phyloP scores from a whole-genome alignment of 2,888 invertebrate genomes.

The Parnassius apollo region DNA sequence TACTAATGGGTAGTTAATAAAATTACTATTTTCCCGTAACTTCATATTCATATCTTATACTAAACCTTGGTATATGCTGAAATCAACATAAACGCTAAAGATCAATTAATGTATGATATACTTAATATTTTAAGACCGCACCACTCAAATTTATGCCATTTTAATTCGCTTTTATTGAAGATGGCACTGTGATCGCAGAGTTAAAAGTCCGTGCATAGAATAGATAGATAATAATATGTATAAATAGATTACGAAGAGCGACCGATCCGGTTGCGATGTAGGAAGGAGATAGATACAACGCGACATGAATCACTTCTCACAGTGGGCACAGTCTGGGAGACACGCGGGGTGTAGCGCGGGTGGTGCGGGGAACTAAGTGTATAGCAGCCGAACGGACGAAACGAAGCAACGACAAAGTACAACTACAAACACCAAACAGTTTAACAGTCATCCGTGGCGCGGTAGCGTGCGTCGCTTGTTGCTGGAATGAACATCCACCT shows the following conservation, averaged over 20 bases:
- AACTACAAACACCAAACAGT: conserved; percentile 70
- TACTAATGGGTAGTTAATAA: conserved; percentile 29
- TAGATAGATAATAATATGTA: conserved; percentile 67
- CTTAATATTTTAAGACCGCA: neutral
- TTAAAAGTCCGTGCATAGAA: conserved; percentile 68
- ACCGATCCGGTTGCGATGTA: conserved; percentile 80
- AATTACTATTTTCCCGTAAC: conserved; percentile 29
- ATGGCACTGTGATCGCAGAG: conserved; percentile 50
- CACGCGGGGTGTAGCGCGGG: conserved; percentile 62
- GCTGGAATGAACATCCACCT: conserved; percentile 42
- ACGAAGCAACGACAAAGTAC: conserved; percentile 71
- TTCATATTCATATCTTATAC: neutral
- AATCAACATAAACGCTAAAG: neutral
- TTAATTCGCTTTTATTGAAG: conserved; percentile 31
- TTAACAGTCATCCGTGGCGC: conserved; percentile 73
- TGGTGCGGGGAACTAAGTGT: conserved; percentile 44
- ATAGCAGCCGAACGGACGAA: conserved; percentile 52
- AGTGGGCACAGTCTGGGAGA: conserved; percentile 59
- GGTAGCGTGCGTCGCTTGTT: conserved; percentile 62
- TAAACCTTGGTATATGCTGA: neutral
- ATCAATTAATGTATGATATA: neutral
- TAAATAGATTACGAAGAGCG: conserved; percentile 80
- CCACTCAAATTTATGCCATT: conserved; percentile 5
- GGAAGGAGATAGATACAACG: conserved; percentile 81
- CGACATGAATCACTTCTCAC: conserved; percentile 80